Percentiles rank a stretch among this genome's conserved stretches.
phyloP scores from a whole-genome alignment of 1,140 invertebrate species.

The Monochamus saltuarius region DNA sequence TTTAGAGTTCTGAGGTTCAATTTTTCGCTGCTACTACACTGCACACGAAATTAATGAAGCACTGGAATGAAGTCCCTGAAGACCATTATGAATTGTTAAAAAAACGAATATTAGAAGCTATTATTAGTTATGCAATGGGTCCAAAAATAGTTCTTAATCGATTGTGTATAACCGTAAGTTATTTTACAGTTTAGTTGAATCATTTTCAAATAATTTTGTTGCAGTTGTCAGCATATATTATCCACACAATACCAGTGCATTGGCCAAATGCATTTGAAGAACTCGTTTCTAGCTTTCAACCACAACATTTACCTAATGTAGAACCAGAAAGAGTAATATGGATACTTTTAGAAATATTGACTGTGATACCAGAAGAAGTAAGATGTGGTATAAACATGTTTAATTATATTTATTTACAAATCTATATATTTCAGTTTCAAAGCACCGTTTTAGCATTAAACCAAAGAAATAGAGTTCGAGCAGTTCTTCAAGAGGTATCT shows the following conservation, averaged over 20 bases:
- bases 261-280: conserved; percentile 68
- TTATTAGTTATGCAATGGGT: conserved; percentile 73
- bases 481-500: conserved; percentile 54
- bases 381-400: conserved; percentile 1
- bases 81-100: conserved; percentile 74
- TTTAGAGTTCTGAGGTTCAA: conserved; percentile 80
- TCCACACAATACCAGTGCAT: conserved; percentile 61
- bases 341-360: conserved; percentile 73
- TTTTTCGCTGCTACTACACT: conserved; percentile 90
- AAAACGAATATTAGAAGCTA: conserved; percentile 71
- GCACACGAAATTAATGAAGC: conserved; percentile 82
- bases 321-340: conserved; percentile 56
- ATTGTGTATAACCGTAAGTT: conserved; percentile 82
- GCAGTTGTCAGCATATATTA: conserved; percentile 67
- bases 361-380: conserved; percentile 81
- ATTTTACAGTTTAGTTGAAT: conserved; percentile 1
- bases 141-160: conserved; percentile 83
- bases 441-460: conserved; percentile 53
- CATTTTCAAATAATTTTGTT: neutral
- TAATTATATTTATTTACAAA: neutral
- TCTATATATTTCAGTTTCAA: conserved; percentile 56
- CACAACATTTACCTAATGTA: conserved; percentile 59
- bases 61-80: conserved; percentile 80
- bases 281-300: conserved; percentile 65
- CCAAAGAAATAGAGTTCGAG: conserved; percentile 52